Base-by-base conservation (phyloP, 2,888 invertebrate species). In the Drosophila picticornis region DNA sequence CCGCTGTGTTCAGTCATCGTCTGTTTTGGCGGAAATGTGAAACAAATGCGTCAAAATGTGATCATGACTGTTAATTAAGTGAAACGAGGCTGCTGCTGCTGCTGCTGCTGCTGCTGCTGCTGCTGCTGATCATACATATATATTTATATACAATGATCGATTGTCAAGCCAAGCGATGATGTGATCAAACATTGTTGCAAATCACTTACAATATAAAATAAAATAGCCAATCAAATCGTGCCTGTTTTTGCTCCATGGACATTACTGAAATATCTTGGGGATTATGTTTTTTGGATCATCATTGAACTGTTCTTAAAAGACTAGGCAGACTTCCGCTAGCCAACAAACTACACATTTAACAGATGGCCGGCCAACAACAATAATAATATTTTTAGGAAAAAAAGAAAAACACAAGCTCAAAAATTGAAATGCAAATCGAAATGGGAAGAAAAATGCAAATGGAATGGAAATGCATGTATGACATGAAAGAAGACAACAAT, bases 51-150 rank as follows among this genome's bases (percentile, higher is more conserved):
- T 69, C 57, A 58, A 69, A 69, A 66, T 75, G 75, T 75, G 75
- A 76, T 75, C 76, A 78, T 76, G 80, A 80, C 67, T 71, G 64
- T 64, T 72, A 78, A 78, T 78, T 77, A 80, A 57, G 62, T 57
- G 67, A 77, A 75, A 65, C 78, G 72, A 77, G 72, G 59, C 55
- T 66, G 71, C 11, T 48, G 34, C 31, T 31, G 27, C 5, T 31
- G 77, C 11, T 48, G 34, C 11, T 48, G 34, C 31, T 31, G 27
- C 5, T 31, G 77, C 11, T 48, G 34, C 36, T 36, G 36, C 34
- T 34, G 13, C 25, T 34, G 48, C 52, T 29, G 61, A 59, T 57
- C 53, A n/a, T 53, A 19, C 16, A 53, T 40, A 51, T 38, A 51
- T 22, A 19, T 59, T 16, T 27, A 27, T 27, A 16, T 11, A 46